Conservation (phyloP, 2,113 vertebrate species). For the Macroglossus sobrinus region DNA sequence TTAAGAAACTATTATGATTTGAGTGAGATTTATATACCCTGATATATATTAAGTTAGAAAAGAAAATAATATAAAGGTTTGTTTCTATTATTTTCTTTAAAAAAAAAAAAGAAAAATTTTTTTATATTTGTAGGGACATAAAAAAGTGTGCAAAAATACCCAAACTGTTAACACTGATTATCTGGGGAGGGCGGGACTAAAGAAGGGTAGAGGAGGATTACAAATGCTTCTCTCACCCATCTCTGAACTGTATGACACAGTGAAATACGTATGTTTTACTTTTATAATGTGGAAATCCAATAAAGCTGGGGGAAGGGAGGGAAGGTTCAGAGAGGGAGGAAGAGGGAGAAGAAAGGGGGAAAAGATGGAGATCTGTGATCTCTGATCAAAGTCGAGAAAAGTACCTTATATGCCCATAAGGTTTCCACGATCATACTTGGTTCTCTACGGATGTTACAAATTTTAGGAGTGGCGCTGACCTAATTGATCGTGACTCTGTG, state of each 20-base stretch:
- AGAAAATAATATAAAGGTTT: background rate
- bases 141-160: background rate
- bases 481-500: background rate
- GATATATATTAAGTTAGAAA: background rate
- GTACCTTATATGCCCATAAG: background rate
- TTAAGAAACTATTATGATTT: background rate
- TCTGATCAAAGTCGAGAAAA: background rate
- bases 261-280: background rate
- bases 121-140: background rate
- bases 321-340: background rate
- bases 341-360: background rate
- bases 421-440: background rate
- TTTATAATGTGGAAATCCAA: background rate
- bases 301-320: background rate
- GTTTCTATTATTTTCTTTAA: background rate
- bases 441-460: background rate
- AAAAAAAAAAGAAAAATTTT: background rate
- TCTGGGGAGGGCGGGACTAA: background rate
- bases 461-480: background rate
- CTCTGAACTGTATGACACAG: background rate
- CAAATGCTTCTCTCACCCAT: background rate
- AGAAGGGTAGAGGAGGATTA: background rate
- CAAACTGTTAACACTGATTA: background rate
- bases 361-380: background rate
- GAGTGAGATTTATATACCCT: conserved; percentile 1